phyloP scores from a whole-genome alignment of 1,140 invertebrate genomes.

The Drosophila parvula region DNA sequence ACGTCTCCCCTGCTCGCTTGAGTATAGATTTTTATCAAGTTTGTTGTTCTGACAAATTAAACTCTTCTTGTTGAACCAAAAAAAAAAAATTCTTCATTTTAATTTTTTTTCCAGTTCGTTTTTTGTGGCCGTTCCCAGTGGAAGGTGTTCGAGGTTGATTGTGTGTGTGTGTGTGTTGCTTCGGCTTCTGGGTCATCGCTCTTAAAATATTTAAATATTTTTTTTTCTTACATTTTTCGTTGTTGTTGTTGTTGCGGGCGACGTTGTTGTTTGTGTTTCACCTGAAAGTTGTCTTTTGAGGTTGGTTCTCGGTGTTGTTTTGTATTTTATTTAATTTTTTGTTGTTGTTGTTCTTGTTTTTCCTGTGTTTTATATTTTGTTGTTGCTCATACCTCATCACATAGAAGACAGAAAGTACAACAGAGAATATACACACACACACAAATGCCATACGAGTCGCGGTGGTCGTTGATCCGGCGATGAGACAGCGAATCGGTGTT shows the following conservation, averaged over 20 bases:
- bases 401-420: conserved; percentile 66
- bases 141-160: conserved; percentile 69
- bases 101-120: conserved; percentile 50
- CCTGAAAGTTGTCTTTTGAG: conserved; percentile 79
- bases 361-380: conserved; percentile 24
- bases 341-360: not conserved
- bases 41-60: conserved; percentile 58
- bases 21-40: conserved; percentile 54
- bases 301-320: conserved; percentile 47
- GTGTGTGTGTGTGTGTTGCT: conserved; percentile 21
- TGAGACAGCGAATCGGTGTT: conserved; percentile 60
- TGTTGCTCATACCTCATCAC: conserved; percentile 52
- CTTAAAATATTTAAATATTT: conserved; percentile 82
- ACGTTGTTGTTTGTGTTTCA: conserved; percentile 64
- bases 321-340: conserved; percentile 21
- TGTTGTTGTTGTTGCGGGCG: conserved; percentile 26
- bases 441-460: conserved; percentile 24
- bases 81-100: conserved; percentile 71
- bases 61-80: conserved; percentile 62
- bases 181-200: conserved; percentile 79
- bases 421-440: conserved; percentile 36
- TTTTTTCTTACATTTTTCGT: conserved; percentile 55
- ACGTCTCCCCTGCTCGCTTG: not conserved
- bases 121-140: conserved; percentile 28
- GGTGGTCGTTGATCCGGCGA: conserved; percentile 74